Percentiles rank a stretch among this genome's conserved stretches.
These are phyloP conservation scores for Arnoldichthys spilopterus DNA, from an alignment of 2,797 vertebrate genomes.

Conservation along the genomic window DNA sequence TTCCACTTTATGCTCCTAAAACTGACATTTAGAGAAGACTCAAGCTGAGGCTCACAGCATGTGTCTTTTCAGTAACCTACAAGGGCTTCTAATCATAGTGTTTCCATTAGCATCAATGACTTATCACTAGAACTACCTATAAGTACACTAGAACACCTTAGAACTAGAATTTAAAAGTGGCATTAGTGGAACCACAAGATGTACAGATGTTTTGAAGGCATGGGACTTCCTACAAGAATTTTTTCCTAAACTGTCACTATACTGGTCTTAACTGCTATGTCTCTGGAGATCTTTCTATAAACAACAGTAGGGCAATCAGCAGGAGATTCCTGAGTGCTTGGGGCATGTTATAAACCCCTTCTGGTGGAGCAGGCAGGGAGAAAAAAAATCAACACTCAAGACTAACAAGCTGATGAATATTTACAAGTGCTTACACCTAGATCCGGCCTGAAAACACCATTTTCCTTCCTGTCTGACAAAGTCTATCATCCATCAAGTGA, in stretches of 20 bases:
- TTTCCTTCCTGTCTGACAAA: slow-evolving; percentile 48
- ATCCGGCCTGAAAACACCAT: slow-evolving; percentile 25
- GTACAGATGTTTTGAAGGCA: neutral
- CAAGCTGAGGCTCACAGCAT: slow-evolving; percentile 20
- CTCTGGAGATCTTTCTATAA: slow-evolving; percentile 12
- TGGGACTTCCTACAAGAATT: neutral
- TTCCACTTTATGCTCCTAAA: slow-evolving; percentile 3
- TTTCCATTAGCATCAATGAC: slow-evolving; percentile 3
- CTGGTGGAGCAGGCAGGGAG: slow-evolving; percentile 15
- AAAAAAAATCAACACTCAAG: slow-evolving; percentile 32
- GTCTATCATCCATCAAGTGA: slow-evolving; percentile 70
- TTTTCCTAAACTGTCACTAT: neutral
- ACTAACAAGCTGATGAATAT: slow-evolving; percentile 51
- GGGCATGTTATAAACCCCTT: slow-evolving; percentile 3
- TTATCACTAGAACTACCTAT: slow-evolving; percentile 1
- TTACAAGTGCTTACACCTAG: slow-evolving; percentile 39
- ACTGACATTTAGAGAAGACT: slow-evolving; percentile 19
- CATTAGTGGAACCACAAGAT: neutral
- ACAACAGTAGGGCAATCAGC: slow-evolving; percentile 14
- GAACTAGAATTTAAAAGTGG: neutral
- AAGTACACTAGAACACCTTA: too few relatives aligned
- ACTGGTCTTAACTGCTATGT: too few relatives aligned
- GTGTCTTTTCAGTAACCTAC: neutral
- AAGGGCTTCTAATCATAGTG: slow-evolving; percentile 13
- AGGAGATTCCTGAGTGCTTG: slow-evolving; percentile 7